These are phyloP conservation scores for Zygogramma bicolorata DNA, from an alignment of 2,888 invertebrate genomes.

Conservation along the genomic window DNA sequence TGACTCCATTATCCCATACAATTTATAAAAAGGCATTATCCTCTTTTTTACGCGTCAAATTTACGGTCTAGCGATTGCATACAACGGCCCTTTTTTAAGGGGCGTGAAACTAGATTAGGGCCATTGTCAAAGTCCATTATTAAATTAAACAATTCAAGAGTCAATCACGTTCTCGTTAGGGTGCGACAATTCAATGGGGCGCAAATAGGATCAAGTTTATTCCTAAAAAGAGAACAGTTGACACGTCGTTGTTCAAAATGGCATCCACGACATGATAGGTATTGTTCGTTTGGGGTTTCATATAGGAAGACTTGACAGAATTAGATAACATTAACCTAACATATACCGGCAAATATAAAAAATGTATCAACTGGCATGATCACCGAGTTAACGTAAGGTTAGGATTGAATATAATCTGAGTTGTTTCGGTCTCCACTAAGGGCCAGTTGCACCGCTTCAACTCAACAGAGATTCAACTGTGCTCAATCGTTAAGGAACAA, in stretches of 20 bases:
- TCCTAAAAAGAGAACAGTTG: conserved; percentile 35
- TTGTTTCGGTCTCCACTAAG: too few relatives aligned
- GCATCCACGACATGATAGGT: conserved; percentile 14
- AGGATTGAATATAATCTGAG: too few relatives aligned
- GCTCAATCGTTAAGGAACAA: too few relatives aligned
- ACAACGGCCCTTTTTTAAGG: conserved; percentile 55
- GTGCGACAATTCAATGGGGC: conserved; percentile 43
- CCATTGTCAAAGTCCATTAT: conserved; percentile 59
- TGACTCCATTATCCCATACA: conserved; percentile 37
- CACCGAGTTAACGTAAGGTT: too few relatives aligned
- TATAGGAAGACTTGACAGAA: neutral
- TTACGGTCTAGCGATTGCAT: conserved; percentile 56
- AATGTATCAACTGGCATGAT: too few relatives aligned
- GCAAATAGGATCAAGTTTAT: conserved; percentile 40
- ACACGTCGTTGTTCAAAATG: conserved; percentile 17
- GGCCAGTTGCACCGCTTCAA: too few relatives aligned
- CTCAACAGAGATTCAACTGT: too few relatives aligned
- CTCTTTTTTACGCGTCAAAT: conserved; percentile 55
- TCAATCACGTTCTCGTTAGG: conserved; percentile 59
- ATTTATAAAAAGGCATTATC: conserved; percentile 51
- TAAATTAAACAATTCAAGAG: conserved; percentile 61
- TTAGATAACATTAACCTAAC: too few relatives aligned
- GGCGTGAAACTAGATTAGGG: conserved; percentile 62
- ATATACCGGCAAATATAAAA: too few relatives aligned
- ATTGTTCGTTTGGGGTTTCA: conserved; percentile 5